These are phyloP conservation scores for Mizuhopecten yessoensis DNA, from an alignment of 1,140 invertebrate genomes.

Conservation along the genomic window DNA sequence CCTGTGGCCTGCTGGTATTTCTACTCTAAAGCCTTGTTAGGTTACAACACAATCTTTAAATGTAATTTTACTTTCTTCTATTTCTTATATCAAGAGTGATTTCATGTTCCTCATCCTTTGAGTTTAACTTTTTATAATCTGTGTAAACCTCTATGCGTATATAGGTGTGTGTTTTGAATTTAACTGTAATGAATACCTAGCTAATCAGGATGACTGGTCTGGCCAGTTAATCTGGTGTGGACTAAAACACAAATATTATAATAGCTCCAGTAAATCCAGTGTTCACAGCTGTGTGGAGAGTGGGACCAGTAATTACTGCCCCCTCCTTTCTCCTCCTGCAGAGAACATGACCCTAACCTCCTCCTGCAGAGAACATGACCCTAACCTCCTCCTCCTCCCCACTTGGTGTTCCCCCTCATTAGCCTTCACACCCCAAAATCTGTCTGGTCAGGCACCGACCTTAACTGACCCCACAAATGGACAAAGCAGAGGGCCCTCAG, in stretches of 20 bases:
- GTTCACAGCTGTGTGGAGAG: neutral
- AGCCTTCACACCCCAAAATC: neutral
- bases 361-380: neutral
- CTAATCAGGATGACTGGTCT: neutral
- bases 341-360: neutral
- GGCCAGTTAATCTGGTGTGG: neutral
- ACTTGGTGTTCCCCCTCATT: slow-evolving; percentile 21
- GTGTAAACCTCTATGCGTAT: too few relatives aligned
- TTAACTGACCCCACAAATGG: slow-evolving; percentile 1
- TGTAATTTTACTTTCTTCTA: neutral
- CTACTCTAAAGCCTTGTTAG: neutral
- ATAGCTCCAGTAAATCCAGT: neutral
- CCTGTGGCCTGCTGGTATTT: neutral
- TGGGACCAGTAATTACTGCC: neutral
- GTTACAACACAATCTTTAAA: neutral
- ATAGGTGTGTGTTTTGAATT: too few relatives aligned
- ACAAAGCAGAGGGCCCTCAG: neutral
- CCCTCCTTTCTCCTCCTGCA: neutral
- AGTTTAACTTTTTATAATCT: too few relatives aligned
- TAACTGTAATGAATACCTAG: too few relatives aligned
- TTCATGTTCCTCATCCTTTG: too few relatives aligned
- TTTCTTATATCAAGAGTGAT: neutral
- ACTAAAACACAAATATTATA: slow-evolving; percentile 40
- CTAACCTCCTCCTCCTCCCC: slow-evolving; percentile 5
- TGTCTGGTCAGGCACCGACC: slow-evolving; percentile 1